These are phyloP conservation scores for Geotrupes spiniger DNA, from an alignment of 2,888 invertebrate genomes.

Conservation along the genomic window DNA sequence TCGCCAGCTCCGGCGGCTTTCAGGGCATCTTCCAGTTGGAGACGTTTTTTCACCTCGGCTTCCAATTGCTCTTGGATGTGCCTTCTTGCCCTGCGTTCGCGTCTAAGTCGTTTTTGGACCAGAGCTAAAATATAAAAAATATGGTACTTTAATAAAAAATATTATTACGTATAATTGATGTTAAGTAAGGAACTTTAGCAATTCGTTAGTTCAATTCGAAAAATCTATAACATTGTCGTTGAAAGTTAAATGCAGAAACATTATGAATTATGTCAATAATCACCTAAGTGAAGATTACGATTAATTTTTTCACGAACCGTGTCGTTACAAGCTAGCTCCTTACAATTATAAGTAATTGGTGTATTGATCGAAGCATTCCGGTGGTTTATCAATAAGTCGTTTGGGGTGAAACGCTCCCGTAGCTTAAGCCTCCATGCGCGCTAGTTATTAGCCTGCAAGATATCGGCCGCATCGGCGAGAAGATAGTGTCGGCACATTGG, in stretches of 20 bases:
- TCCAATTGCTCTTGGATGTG: slow-evolving; percentile 84
- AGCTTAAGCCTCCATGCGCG: neutral
- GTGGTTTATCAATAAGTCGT: neutral
- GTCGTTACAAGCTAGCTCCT: no score
- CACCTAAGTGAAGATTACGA: no score
- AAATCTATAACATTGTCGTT: no score
- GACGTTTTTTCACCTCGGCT: slow-evolving; percentile 73
- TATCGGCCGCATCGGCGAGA: neutral
- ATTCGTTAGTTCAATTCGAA: no score
- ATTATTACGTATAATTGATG: no score
- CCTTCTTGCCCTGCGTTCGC: slow-evolving; percentile 78
- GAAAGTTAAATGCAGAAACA: no score
- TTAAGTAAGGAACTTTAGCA: no score
- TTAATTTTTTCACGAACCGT: no score
- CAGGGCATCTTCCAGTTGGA: slow-evolving; percentile 77
- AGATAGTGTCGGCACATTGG: slow-evolving; percentile 23
- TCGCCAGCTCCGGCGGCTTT: slow-evolving; percentile 76
- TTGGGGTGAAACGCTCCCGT: no score
- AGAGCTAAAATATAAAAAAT: slow-evolving; percentile 63
- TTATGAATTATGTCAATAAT: no score
- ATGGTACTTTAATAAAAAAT: no score
- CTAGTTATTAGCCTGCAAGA: slow-evolving; percentile 2
- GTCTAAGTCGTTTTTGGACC: slow-evolving; percentile 87
- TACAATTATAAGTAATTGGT: no score
- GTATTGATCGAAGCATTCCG: neutral